These are phyloP conservation scores for Crotalus viridis DNA, from an alignment of 2,113 vertebrate species.

Conservation along the genomic window DNA sequence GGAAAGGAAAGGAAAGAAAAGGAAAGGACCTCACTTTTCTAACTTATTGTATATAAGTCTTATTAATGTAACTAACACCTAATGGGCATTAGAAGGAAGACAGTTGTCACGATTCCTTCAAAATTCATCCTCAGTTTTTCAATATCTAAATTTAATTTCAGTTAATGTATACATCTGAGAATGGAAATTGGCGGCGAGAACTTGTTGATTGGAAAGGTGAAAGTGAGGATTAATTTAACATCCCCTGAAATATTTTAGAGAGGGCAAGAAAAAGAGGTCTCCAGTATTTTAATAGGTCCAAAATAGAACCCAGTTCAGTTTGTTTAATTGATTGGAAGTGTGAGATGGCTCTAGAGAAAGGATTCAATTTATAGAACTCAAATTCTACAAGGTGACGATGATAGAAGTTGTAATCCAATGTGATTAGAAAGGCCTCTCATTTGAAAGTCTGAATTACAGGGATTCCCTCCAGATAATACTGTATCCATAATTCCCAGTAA, in stretches of 20 bases:
- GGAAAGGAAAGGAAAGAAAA: not conserved
- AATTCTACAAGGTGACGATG: not conserved
- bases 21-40: not conserved
- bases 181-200: not conserved
- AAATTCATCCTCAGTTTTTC: not conserved
- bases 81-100: not conserved
- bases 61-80: not conserved
- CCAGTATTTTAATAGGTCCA: not conserved
- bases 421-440: not conserved
- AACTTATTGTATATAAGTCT: not conserved
- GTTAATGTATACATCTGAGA: not conserved
- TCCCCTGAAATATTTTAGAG: not conserved
- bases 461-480: not conserved
- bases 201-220: not conserved
- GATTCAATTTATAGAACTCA: not conserved
- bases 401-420: not conserved
- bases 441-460: not conserved
- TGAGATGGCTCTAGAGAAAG: not conserved
- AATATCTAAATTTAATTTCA: not conserved
- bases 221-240: not conserved
- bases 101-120: not conserved
- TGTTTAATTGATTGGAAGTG: not conserved
- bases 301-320: not conserved
- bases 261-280: not conserved
- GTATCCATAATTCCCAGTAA: not conserved